Conservation (phyloP, 2,888 invertebrate genomes). For the Alcis repandata region DNA sequence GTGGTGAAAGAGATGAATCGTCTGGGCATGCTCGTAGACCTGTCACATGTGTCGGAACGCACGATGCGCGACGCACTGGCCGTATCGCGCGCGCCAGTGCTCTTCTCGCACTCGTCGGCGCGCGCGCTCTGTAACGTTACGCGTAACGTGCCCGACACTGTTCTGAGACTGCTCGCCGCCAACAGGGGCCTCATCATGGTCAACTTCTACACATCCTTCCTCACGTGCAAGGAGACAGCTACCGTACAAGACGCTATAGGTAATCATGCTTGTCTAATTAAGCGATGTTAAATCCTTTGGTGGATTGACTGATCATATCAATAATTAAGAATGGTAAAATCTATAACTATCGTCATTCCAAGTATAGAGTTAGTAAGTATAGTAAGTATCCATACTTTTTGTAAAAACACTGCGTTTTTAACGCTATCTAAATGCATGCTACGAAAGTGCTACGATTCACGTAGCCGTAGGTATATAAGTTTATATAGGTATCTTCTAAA, state of each 20-base stretch:
- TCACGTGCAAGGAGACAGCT: constrained; percentile 91
- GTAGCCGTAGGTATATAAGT: too few relatives aligned
- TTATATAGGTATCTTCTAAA: too few relatives aligned
- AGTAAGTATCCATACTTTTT: neutral
- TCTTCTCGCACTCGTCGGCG: constrained; percentile 95
- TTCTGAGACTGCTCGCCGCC: constrained; percentile 89
- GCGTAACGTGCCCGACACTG: constrained; percentile 93
- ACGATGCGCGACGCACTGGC: constrained; percentile 94
- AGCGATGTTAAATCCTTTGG: neutral
- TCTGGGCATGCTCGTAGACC: constrained; percentile 94
- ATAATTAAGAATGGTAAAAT: neutral
- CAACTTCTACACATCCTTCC: constrained; percentile 93
- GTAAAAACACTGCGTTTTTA: neutral
- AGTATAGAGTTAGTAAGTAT: neutral
- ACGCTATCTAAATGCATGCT: constrained; percentile 6
- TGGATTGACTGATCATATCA: neutral
- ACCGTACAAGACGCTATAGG: constrained; percentile 93
- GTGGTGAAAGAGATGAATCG: constrained; percentile 96
- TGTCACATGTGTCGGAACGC: constrained; percentile 92
- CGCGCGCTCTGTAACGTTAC: constrained; percentile 93
- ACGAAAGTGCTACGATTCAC: constrained; percentile 32
- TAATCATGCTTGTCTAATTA: constrained; percentile 59
- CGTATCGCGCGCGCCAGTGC: constrained; percentile 92
- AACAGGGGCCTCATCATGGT: constrained; percentile 95
- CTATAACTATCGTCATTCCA: too few relatives aligned